Evolutionary conservation across 2,113 vertebrate genomes (phyloP), one percentile per base, ranked within the genome.

Genomic region (Chaetops frenatus): DNA sequence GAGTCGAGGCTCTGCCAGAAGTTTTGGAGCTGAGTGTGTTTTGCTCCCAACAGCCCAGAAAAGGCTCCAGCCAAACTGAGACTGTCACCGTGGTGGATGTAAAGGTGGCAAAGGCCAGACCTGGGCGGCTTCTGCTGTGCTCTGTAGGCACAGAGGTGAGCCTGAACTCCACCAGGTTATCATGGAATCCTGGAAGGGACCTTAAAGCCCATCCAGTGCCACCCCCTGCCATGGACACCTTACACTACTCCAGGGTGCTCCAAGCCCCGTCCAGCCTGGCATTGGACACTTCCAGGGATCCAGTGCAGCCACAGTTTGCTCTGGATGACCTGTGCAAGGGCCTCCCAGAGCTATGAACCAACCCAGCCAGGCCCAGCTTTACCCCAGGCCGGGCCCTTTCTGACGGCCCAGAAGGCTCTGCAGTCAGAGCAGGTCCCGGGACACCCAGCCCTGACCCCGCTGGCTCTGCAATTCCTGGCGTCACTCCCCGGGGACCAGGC

Each of bases 171-270:
- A 15, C 0, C 36, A 5, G n/a, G 23, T 47, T 35, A 54, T 47
- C n/a, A 5, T 1, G 29, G n/a, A 42, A 61, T 54, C 20, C 20
- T 3, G 8, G 57, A 28, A 57, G 4, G 25, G 21, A 48, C 35
- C 25, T 76, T 2, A 40, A 31, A 76, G 1, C 7, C 1, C 54
- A 27, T 6, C 70, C 20, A 0, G 1, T 25, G 0, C 45, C 60
- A 81, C 15, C 15, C 36, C 36, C 40, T 62, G 28, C 40, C 85
- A 48, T 4, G 38, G 40, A 48, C 69, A 61, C 21, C 62, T 61
- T 0, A 42, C 78, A 35, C 47, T 6, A 1, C 6, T 62, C 54
- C 70, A 48, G 47, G 29, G 0, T 22, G 51, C 77, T 66, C 77
- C 69, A 3, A 56, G 2, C 17, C 14, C 66, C 0, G 1, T 53